Evolutionary conservation across 2,797 vertebrate genomes (phyloP).

Genomic region (Smutsia temminckii): DNA sequence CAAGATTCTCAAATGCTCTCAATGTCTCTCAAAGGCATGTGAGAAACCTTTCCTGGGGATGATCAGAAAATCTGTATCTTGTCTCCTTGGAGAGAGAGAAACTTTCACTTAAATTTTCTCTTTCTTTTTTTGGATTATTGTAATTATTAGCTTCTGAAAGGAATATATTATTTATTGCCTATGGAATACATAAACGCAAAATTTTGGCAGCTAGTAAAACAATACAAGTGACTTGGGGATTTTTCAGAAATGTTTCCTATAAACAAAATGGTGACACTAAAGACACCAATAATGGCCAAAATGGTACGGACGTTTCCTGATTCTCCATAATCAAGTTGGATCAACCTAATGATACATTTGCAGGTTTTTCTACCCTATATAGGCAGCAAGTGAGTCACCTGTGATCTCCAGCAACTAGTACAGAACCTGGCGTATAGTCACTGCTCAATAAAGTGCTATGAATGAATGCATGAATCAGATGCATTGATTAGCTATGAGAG

Average conservation of each 20-base stretch:
- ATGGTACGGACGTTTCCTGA: neutral
- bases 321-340: neutral
- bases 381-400: neutral
- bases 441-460: neutral
- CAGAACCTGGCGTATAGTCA: neutral
- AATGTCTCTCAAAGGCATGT: constrained; percentile 64
- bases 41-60: constrained; percentile 54
- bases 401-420: neutral
- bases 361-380: neutral
- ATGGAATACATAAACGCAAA: neutral
- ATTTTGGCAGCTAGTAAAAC: neutral
- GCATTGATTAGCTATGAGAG: neutral
- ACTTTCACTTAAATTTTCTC: constrained; percentile 55
- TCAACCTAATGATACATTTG: neutral
- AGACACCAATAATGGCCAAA: neutral
- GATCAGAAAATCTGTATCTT: constrained; percentile 66
- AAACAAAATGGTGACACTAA: neutral
- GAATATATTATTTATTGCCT: constrained; percentile 75
- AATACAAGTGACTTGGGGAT: neutral
- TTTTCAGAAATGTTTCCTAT: neutral
- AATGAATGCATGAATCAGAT: neutral
- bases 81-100: constrained; percentile 65
- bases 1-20: constrained; percentile 43
- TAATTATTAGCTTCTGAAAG: constrained; percentile 77
- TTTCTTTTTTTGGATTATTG: neutral